phyloP scores from a whole-genome alignment of 2,888 invertebrate genomes.

The Catocala fraxini region DNA sequence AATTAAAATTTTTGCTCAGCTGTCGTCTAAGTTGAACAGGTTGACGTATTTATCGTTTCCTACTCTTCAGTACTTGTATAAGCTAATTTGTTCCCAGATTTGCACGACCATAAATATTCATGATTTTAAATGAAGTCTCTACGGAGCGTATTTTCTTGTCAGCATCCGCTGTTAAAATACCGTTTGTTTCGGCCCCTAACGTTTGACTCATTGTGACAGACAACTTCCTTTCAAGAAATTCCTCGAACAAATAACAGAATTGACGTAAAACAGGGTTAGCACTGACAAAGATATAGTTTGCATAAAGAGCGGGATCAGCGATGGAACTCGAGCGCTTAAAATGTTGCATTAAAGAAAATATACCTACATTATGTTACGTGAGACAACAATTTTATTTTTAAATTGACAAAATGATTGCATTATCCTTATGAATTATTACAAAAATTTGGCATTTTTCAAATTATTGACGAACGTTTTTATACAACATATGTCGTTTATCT shows the following conservation, averaged over 20 bases:
- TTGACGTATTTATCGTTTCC: too few species aligned
- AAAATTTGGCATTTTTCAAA: too few species aligned
- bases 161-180: conserved; percentile 30
- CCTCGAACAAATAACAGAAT: conserved; percentile 17
- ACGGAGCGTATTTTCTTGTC: conserved; percentile 16
- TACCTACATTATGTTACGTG: too few species aligned
- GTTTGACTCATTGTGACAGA: conserved; percentile 35
- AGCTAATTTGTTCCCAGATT: conserved; percentile 4
- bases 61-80: neutral
- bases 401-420: too few species aligned
- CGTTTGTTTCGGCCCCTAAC: conserved; percentile 32
- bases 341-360: conserved; percentile 15
- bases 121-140: conserved; percentile 20
- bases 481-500: too few species aligned
- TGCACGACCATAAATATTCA: conserved; percentile 16
- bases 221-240: conserved; percentile 45
- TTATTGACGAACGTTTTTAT: too few species aligned
- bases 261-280: conserved; percentile 41
- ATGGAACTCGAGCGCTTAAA: conserved; percentile 22
- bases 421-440: too few species aligned
- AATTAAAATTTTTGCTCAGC: too few species aligned
- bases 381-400: too few species aligned
- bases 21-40: too few species aligned
- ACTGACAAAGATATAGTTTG: conserved; percentile 43
- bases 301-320: conserved; percentile 38